These are phyloP conservation scores for Diaperis boleti DNA, from an alignment of 2,888 invertebrate genomes.

Conservation along the genomic window DNA sequence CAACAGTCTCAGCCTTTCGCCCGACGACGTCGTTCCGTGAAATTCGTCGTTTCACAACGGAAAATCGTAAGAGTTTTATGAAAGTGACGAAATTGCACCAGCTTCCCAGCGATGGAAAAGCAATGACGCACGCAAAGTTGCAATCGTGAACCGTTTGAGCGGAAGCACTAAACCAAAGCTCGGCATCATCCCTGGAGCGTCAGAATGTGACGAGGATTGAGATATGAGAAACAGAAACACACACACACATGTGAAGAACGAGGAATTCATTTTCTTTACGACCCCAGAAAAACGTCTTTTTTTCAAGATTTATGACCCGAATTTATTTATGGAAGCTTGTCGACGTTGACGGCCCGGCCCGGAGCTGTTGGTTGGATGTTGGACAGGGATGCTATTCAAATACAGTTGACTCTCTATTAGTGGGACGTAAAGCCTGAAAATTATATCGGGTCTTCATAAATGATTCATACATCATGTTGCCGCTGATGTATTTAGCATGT, in stretches of 20 bases:
- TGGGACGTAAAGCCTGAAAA: too few species aligned
- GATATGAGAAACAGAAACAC: conserved; percentile 15
- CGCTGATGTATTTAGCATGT: too few species aligned
- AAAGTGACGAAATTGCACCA: conserved; percentile 47
- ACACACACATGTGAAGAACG: conserved; percentile 6
- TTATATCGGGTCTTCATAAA: too few species aligned
- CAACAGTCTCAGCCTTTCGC: too few species aligned
- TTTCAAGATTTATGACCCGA: too few species aligned
- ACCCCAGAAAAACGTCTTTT: conserved; percentile 2
- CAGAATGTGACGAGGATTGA: conserved; percentile 53
- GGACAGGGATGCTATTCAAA: too few species aligned
- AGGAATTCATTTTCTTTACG: conserved; percentile 2
- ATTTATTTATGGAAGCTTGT: too few species aligned
- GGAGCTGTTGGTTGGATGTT: too few species aligned
- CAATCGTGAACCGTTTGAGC: conserved; percentile 58
- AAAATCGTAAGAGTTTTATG: conserved; percentile 32
- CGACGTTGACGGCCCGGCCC: too few species aligned
- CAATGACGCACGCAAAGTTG: conserved; percentile 54
- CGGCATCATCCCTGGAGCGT: conserved; percentile 51
- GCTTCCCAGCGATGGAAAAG: conserved; percentile 45
- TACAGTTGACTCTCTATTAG: too few species aligned
- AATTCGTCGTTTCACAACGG: conserved; percentile 8
- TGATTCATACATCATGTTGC: too few species aligned
- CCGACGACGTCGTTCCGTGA: too few species aligned
- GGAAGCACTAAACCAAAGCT: conserved; percentile 58